Conservation (phyloP, 2,113 vertebrate genomes). For the Condylura cristata region DNA sequence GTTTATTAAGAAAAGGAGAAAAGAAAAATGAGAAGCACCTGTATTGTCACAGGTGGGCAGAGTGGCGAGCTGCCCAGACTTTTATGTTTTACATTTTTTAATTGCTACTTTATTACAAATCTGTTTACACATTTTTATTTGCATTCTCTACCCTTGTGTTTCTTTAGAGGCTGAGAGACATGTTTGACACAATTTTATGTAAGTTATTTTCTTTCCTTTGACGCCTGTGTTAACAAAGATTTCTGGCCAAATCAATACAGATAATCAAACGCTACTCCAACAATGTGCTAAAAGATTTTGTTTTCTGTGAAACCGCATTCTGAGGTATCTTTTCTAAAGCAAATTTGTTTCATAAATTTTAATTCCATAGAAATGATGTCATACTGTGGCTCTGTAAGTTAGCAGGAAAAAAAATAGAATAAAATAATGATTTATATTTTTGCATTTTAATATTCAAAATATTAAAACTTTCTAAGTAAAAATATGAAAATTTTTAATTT, state of each 20-base stretch:
- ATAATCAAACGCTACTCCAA: not conserved
- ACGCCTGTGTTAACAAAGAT: not conserved
- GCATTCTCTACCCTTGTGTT: not conserved
- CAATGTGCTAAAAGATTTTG: not conserved
- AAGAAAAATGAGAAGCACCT: no score
- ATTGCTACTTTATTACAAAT: not conserved
- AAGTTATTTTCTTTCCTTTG: not conserved
- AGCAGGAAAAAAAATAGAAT: not conserved
- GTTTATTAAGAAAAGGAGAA: no score
- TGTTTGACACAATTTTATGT: not conserved
- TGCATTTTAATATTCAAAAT: not conserved
- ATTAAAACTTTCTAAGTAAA: not conserved
- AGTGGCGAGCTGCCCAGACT: no score
- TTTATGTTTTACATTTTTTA: not conserved
- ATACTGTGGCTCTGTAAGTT: not conserved
- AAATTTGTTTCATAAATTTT: slow-evolving; percentile 3
- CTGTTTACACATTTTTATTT: not conserved
- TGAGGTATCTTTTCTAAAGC: not conserved
- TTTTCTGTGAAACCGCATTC: not conserved
- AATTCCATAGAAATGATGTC: not conserved
- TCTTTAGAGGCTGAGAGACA: not conserved
- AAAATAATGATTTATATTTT: not conserved
- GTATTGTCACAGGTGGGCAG: no score
- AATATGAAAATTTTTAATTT: not conserved
- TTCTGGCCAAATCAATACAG: not conserved